Evolutionary conservation across 2,888 invertebrate species (phyloP), one percentile per base, ranked within the genome.

Genomic region (Rhamphomyia laevipes): DNA sequence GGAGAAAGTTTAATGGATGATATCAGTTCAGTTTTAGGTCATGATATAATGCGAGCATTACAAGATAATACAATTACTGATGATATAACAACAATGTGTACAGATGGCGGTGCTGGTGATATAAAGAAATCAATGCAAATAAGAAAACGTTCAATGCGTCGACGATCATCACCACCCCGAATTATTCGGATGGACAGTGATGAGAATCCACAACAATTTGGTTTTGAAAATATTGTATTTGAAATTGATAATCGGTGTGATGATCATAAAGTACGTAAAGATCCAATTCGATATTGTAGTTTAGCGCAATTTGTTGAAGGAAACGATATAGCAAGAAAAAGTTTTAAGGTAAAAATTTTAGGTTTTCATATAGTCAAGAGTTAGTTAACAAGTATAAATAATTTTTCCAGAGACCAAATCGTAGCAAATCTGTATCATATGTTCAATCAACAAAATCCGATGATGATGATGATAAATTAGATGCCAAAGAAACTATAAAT

Each of bases 231-330:
- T 60, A 77, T 80, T 60, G 83, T 81, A 33, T 84, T 84, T 57
- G 78, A 80, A 51, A 68, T 71, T 16, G 71, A 70, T 52, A 68
- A 71, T 58, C 67, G 69, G 12, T 68, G 70, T 44, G 75, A 75
- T 51, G 75, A 75, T 53, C 69, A 67, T 50, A 72, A 70, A 54
- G 66, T 67, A 21, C 55, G 61, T 4, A 47, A 41, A 27, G 77
- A 78, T 57, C 78, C 80, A 48, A 76, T 78, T 43, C 82, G 80
- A 55, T 84, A 81, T 61, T 86, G 86, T 65, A 86, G 86, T 61
- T 70, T 89, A 59, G 88, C 88, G 1, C 82, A 86, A 57, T 87
- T 87, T 61, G 84, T 84, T 51, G 87, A 87, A 69, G 87, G 86
- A 17, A 87, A 79, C 65, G 88, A 89, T 64, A 88, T 89, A 52